Conservation (phyloP, 2,888 invertebrate genomes). For the Eremobia ochroleuca region DNA sequence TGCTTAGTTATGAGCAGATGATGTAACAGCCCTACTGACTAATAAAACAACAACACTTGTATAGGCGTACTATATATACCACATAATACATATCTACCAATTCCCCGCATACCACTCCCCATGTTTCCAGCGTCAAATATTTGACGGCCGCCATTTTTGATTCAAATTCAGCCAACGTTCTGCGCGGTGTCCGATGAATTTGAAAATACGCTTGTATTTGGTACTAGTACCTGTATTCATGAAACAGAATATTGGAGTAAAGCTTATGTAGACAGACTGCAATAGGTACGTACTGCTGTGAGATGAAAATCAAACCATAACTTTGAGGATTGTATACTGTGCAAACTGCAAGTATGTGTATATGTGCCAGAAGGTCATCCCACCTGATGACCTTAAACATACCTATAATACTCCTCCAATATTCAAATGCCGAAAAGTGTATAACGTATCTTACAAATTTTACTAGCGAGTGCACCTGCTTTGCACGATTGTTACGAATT, state of each 20-base stretch:
- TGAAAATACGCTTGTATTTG: constrained; percentile 34
- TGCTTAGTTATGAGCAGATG: too few species aligned
- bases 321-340: background rate
- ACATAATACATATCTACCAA: background rate
- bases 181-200: constrained; percentile 38
- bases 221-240: background rate
- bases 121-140: constrained; percentile 20
- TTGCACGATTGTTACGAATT: background rate
- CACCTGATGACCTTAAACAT: too few species aligned
- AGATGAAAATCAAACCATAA: background rate
- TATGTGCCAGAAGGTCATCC: too few species aligned
- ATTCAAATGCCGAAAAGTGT: background rate
- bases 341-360: background rate
- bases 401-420: too few species aligned
- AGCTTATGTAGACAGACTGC: too few species aligned
- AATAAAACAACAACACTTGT: background rate
- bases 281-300: background rate
- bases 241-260: background rate
- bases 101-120: background rate
- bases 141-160: constrained; percentile 32
- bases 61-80: too few species aligned
- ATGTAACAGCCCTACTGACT: too few species aligned
- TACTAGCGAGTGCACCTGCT: too few species aligned
- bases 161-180: constrained; percentile 42
- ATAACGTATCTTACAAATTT: background rate